A percentile compares a stretch with the other conserved stretches of the same genome.
Conservation (phyloP, 2,797 vertebrate species). For the Pampus argenteus region DNA sequence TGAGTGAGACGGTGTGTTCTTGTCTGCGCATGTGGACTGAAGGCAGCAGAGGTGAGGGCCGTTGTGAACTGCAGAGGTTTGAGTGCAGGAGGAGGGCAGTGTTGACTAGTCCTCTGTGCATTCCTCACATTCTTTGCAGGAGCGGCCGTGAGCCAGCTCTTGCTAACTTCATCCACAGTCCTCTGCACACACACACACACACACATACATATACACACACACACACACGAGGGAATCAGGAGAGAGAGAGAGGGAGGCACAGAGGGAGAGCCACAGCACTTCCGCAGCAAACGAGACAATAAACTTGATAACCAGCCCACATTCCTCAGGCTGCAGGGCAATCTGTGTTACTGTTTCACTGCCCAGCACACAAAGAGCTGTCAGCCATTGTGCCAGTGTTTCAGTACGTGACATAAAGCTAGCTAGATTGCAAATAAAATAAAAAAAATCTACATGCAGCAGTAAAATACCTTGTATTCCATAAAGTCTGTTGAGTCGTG, state of each 20-base stretch:
- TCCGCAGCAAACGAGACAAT: conserved; percentile 49
- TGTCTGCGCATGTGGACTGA: conserved; percentile 55
- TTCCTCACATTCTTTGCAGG: conserved; percentile 81
- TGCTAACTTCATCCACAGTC: conserved; percentile 62
- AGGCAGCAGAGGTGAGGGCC: conserved; percentile 48
- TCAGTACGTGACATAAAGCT: conserved; percentile 30
- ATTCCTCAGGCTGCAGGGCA: conserved; percentile 70
- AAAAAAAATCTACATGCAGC: not conserved
- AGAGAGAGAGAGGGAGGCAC: conserved; percentile 12
- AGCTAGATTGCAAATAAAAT: not conserved
- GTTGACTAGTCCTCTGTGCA: conserved; percentile 71
- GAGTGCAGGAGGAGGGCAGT: conserved; percentile 43
- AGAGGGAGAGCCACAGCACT: conserved; percentile 37
- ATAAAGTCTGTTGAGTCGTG: conserved; percentile 95
- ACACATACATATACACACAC: conserved; percentile 13
- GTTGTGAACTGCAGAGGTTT: conserved; percentile 43
- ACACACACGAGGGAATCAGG: conserved; percentile 23
- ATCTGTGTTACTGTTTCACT: conserved; percentile 39
- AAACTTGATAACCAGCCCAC: conserved; percentile 71
- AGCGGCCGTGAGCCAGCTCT: conserved; percentile 64
- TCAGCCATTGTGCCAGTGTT: conserved; percentile 42
- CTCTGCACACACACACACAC: conserved; percentile 13
- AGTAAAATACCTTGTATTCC: conserved; percentile 94
- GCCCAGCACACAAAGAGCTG: conserved; percentile 27
- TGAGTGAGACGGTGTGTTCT: conserved; percentile 40